phyloP scores from a whole-genome alignment of 2,113 vertebrate species.

The Bubo scandiacus region DNA sequence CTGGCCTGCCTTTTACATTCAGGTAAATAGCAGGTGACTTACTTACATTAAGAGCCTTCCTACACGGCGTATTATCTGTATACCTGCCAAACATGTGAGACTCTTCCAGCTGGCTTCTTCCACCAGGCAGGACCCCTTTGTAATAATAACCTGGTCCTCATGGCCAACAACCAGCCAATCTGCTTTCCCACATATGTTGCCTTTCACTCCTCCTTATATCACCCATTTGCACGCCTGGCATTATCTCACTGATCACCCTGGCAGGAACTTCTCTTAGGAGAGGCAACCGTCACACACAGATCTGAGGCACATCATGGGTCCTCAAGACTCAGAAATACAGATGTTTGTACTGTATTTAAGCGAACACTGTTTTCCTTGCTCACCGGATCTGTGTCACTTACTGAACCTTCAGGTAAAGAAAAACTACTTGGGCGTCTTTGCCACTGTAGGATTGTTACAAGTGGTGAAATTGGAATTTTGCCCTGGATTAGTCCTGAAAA shows the following conservation, averaged over 20 bases:
- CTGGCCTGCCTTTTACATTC: neutral
- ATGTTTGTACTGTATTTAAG: neutral
- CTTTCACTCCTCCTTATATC: neutral
- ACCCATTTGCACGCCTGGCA: accelerated
- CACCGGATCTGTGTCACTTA: neutral
- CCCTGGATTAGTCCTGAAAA: neutral
- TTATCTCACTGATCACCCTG: neutral
- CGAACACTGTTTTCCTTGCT: neutral
- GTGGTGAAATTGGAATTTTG: neutral
- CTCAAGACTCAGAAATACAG: neutral
- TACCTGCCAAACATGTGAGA: accelerated
- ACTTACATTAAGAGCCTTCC: neutral
- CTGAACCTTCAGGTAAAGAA: neutral
- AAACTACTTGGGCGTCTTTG: neutral
- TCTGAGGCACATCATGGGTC: neutral
- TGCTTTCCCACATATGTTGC: accelerated
- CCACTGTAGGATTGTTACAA: neutral
- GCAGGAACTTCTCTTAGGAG: neutral
- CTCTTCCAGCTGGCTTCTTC: neutral
- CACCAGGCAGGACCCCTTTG: neutral
- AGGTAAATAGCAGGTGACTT: neutral
- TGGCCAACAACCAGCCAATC: neutral
- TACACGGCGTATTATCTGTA: neutral
- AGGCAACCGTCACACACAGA: accelerated
- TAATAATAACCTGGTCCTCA: neutral